Conservation (phyloP, 92 coral and sea anemone species). For the Muricea muricata region DNA sequence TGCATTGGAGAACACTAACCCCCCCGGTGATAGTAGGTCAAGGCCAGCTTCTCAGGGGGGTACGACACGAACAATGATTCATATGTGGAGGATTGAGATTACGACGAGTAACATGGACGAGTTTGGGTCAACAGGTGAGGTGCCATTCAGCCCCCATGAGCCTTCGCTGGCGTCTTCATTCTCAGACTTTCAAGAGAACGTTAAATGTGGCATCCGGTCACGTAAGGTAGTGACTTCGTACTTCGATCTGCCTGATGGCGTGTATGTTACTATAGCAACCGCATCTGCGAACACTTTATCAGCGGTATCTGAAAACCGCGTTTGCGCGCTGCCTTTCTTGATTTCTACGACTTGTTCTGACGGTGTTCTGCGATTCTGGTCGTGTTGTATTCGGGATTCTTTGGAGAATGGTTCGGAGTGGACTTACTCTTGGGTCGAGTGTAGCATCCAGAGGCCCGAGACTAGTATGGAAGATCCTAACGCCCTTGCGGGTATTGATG, state of each 20-base stretch:
- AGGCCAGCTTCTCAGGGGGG: not conserved
- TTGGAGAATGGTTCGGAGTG: not conserved
- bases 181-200: slow-evolving; percentile 24
- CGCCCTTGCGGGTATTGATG: not conserved
- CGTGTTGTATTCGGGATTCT: slow-evolving; percentile 67
- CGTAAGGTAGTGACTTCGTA: slow-evolving; percentile 20
- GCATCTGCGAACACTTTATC: slow-evolving; percentile 99
- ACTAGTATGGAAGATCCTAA: not conserved
- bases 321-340: slow-evolving; percentile 85
- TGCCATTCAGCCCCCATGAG: slow-evolving; percentile 12
- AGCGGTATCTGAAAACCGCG: slow-evolving; percentile 90
- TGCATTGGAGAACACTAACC: slow-evolving; percentile 15
- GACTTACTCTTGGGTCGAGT: slow-evolving; percentile 33
- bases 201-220: slow-evolving; percentile 32
- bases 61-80: not conserved
- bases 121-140: slow-evolving; percentile 41
- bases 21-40: not conserved
- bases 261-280: slow-evolving; percentile 83
- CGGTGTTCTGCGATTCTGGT: slow-evolving; percentile 92
- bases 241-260: slow-evolving; percentile 82
- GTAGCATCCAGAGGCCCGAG: not conserved
- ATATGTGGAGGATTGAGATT: slow-evolving; percentile 48
- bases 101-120: slow-evolving; percentile 44
- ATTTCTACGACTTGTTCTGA: slow-evolving; percentile 96
- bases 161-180: not conserved